Base-by-base conservation (phyloP, 2,888 invertebrate species). In the Allacma fusca region DNA sequence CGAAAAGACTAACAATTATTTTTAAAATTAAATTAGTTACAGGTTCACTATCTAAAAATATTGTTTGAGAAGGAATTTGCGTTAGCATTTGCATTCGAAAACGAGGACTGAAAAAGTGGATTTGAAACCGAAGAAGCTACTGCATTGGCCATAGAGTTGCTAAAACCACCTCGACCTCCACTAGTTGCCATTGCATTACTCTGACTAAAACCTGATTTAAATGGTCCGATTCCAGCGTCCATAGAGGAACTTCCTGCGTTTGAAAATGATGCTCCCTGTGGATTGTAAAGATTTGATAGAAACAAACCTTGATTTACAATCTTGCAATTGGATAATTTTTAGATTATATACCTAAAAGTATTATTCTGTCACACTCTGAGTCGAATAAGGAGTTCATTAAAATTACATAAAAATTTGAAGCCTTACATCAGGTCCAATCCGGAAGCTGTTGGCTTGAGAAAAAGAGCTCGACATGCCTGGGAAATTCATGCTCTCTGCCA, bases 381-480 rank as follows among this genome's bases (percentile, higher is more conserved):
- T 19, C 59, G n/a, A 59, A 59, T 21, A 13, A 59, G 23, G n/a
- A 59, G 7, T 59, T 7, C 5, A 21, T n/a, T n/a, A n/a, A 59
- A 7, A 7, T 13, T 9, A 40, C 5, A 13, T 40, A 7, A 7
- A 59, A 13, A 59, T 13, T 59, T 59, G 5, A 59, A 5, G 59
- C 59, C n/a, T n/a, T n/a, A 59, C 59, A 7, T 59, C 23, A 59
- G 59, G 59, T n/a, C 59, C 59, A n/a, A 59, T 59, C 23, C n/a
- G 19, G 19, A 59, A 59, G 7, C 12, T 59, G n/a, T 59, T 59
- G 59, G 59, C 19, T 23, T 7, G 7, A 7, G 59, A 19, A n/a
- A 59, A 59, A n/a, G 59, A 59, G 19, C 19, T 59, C 12, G 59
- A 59, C 59, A 59, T 59, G 59, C 59, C 59, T 23, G 59, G 59